Evolutionary conservation across 2,797 vertebrate species (phyloP).

Genomic region (Monodelphis domestica): DNA sequence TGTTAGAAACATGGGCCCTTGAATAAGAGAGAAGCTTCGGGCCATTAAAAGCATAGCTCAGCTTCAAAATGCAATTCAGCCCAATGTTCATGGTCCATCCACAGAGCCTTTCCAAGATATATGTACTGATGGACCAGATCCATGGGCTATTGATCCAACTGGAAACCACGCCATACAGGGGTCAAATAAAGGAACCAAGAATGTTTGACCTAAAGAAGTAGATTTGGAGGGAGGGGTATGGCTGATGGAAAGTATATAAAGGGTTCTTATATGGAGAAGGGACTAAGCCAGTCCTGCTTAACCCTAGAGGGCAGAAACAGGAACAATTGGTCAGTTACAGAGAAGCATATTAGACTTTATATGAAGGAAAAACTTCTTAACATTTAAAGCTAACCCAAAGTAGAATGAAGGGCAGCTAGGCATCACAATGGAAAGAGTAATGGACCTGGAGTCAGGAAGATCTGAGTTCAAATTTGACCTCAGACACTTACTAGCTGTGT

Average conservation of each 20-base stretch:
- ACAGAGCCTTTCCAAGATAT: background rate
- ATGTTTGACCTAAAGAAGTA: background rate
- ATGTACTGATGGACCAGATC: background rate
- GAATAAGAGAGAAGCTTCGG: background rate
- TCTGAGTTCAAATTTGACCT: no score
- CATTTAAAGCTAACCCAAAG: background rate
- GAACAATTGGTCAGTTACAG: background rate
- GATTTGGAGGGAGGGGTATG: background rate
- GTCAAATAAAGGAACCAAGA: background rate
- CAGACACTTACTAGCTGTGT: no score
- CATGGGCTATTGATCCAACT: background rate
- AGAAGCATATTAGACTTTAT: background rate
- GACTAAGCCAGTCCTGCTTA: background rate
- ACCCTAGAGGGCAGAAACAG: background rate
- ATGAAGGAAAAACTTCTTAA: background rate
- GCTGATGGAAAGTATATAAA: background rate
- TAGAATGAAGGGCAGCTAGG: no score
- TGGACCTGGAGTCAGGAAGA: no score
- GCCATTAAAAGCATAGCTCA: background rate
- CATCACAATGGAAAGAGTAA: no score
- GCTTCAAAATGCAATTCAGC: background rate
- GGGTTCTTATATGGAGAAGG: background rate
- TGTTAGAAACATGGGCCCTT: background rate
- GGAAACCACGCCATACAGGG: background rate
- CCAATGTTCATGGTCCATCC: background rate